A percentile compares a stretch with the other conserved stretches of the same genome.
phyloP scores from a whole-genome alignment of 2,797 vertebrate species.

The Columba guinea region DNA sequence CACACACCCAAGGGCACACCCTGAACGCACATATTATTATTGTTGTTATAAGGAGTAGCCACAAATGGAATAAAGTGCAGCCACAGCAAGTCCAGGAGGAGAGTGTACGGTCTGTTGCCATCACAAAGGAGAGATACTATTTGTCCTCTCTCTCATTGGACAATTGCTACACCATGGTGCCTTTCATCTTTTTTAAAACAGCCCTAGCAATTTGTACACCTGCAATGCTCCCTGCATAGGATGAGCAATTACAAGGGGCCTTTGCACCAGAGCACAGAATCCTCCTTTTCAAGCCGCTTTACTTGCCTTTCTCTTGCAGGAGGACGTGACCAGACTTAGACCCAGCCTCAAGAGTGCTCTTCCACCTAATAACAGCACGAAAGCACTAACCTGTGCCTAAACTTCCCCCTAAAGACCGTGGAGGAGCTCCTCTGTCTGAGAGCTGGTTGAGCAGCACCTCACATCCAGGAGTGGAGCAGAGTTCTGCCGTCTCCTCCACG shows the following conservation, averaged over 20 bases:
- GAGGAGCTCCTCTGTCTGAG: neutral
- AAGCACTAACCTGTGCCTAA: neutral
- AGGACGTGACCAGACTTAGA: neutral
- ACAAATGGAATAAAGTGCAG: neutral
- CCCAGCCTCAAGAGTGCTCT: neutral
- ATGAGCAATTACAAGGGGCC: neutral
- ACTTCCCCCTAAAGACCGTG: neutral
- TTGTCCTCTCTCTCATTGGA: neutral
- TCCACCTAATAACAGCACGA: neutral
- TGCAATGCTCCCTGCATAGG: neutral
- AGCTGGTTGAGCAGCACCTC: neutral
- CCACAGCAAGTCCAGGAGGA: neutral
- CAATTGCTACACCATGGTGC: neutral
- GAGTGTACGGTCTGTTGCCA: neutral
- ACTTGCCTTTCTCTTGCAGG: neutral
- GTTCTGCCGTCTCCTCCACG: neutral
- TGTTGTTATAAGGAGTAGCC: neutral
- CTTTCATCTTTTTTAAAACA: neutral
- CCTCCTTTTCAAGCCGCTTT: neutral
- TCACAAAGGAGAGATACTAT: neutral
- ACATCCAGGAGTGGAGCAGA: rapidly evolving
- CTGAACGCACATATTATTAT: neutral
- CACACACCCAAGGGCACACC: neutral
- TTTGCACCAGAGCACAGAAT: neutral
- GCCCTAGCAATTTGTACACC: neutral